Conservation (phyloP, 92 coral and sea anemone genomes). For the Ricordea florida region DNA sequence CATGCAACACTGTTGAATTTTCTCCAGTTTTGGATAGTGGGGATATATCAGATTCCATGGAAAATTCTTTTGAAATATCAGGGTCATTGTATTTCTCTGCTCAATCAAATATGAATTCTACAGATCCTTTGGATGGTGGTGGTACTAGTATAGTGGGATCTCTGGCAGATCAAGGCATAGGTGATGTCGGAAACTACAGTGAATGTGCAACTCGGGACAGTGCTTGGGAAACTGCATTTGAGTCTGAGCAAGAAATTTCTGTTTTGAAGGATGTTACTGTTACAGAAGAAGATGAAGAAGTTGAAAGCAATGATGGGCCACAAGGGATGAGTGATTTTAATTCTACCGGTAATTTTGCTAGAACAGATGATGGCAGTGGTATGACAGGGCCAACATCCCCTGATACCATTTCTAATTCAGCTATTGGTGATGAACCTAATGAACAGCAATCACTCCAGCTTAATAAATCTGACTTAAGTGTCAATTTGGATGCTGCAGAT, state of each 20-base stretch:
- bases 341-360: neutral
- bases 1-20: neutral
- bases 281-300: neutral
- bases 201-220: neutral
- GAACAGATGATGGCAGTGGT: too few relatives aligned
- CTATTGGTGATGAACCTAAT: too few relatives aligned
- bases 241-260: constrained; percentile 3
- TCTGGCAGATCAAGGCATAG: neutral
- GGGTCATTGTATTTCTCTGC: constrained; percentile 22
- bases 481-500: neutral
- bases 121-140: constrained; percentile 1
- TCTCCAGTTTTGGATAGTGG: constrained; percentile 4
- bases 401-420: too few relatives aligned
- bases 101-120: neutral
- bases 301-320: neutral
- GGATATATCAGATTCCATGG: neutral
- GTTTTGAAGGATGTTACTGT: constrained; percentile 11
- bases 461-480: too few relatives aligned
- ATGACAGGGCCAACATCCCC: too few relatives aligned
- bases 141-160: neutral
- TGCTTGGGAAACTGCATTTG: constrained; percentile 19
- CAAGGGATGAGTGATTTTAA: neutral
- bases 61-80: neutral
- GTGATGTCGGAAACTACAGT: neutral
- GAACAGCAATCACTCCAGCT: too few relatives aligned